Base-by-base conservation (phyloP, 1,140 invertebrate genomes). In the Globodera rostochiensis region DNA sequence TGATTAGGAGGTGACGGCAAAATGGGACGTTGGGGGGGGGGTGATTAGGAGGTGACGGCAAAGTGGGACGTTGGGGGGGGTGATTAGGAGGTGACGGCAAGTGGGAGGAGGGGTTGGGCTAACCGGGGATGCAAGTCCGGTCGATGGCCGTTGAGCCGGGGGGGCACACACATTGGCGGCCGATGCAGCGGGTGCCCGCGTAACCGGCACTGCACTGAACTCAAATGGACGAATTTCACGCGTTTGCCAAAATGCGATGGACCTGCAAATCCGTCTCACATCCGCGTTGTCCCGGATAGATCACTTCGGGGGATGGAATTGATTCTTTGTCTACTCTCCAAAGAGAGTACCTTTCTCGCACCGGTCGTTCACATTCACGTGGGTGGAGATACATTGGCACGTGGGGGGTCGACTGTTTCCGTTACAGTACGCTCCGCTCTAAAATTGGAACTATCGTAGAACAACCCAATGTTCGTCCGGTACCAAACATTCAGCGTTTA, bases 371-470 rank as follows among this genome's bases (percentile, higher is more conserved):
- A 89, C 81, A 25, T 84, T 85, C 4, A 89, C 88, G 75, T 90
- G 88, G 15, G 88, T 89, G 15, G 88, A 90, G 19, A 89, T 80
- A 77, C 88, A 89, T 79, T 89, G 88, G 81, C 88, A 89, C 3
- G 86, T 87, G 19, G 88, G 87, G 50, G 88, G 88, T 64, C 85
- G 82, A 8, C 88, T 89, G 75, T 90, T 89, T 21, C 88, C 88
- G 77, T 89, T 90, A 74, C 88, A 89, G 80, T 89, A 89, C 4
- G 88, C 88, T 47, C 87, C 88, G 19, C 80, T 69, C 77, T 66
- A 49, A 78, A 64, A 57, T 21, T 3, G 13, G 45, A 45, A 60
- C 19, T 46, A 46, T n/a, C 25, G 5, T 25, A 19, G 46, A 9
- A 25, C 36, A 47, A 69, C 7, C 7, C 70, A 77, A 45, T 19